Evolutionary conservation across 2,888 invertebrate species (phyloP).

Genomic region (Hyposoter didymator): DNA sequence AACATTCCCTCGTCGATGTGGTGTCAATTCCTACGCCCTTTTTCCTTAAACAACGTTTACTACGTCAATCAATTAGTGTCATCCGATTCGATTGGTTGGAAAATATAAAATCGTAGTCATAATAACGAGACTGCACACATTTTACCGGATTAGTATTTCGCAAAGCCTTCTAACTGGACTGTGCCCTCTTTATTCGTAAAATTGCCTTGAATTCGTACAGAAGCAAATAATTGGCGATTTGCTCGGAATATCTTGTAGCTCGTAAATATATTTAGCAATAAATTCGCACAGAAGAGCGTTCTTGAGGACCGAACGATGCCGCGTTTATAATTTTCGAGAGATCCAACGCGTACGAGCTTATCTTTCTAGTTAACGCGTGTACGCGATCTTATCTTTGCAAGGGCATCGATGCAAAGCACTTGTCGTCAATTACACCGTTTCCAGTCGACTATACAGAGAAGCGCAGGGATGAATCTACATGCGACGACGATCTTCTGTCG

Average conservation of each 20-base stretch:
- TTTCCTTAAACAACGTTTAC: neutral
- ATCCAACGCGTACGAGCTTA: neutral
- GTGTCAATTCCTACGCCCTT: neutral
- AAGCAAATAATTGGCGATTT: neutral
- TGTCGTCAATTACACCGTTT: neutral
- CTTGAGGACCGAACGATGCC: neutral
- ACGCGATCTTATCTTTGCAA: constrained; percentile 8
- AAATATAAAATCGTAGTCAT: neutral
- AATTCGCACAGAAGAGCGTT: neutral
- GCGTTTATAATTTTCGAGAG: neutral
- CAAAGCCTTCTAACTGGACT: neutral
- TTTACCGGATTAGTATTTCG: neutral
- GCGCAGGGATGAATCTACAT: neutral
- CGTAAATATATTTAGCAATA: neutral
- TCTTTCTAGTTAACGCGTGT: neutral
- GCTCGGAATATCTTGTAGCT: neutral
- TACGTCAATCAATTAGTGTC: neutral
- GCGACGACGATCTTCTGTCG: neutral
- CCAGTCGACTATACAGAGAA: neutral
- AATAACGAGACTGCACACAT: neutral
- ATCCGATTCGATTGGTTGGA: neutral
- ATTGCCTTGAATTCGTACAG: neutral
- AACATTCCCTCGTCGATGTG: neutral
- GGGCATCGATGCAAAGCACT: neutral
- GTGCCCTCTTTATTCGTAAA: neutral